These are phyloP conservation scores for Falcunculus frontatus DNA, from an alignment of 2,113 vertebrate species.

Conservation along the genomic window DNA sequence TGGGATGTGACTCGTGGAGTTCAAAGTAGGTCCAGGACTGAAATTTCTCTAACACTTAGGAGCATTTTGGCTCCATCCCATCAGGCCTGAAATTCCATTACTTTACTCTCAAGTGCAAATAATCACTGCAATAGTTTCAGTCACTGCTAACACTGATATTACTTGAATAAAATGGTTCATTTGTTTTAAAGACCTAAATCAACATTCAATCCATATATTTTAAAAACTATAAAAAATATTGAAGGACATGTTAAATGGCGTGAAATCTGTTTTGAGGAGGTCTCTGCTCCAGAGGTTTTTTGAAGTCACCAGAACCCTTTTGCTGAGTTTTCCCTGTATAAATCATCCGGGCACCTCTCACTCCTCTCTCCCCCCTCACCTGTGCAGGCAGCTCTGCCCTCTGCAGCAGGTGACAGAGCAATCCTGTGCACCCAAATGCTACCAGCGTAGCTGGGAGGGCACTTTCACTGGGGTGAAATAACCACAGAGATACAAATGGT, in stretches of 20 bases:
- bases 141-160: not conserved
- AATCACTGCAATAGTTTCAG: not conserved
- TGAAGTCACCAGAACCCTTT: not conserved
- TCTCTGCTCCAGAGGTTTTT: not conserved
- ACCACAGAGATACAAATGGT: fast-evolving
- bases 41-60: not conserved
- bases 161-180: constrained; percentile 35
- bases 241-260: not conserved
- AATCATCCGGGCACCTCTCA: not conserved
- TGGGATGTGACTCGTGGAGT: not conserved
- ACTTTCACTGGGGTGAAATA: not conserved
- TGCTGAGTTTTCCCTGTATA: not conserved
- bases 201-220: constrained; percentile 13
- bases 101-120: not conserved
- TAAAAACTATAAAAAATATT: not conserved
- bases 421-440: fast-evolving
- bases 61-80: constrained; percentile 1
- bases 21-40: not conserved
- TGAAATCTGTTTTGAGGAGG: not conserved
- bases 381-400: not conserved
- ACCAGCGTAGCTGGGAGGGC: not conserved
- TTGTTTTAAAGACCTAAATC: constrained; percentile 46
- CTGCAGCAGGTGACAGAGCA: not conserved
- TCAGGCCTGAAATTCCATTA: not conserved
- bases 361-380: not conserved